These are phyloP conservation scores for Magallana ariakensis DNA, from an alignment of 1,140 invertebrate species.

Conservation along the genomic window DNA sequence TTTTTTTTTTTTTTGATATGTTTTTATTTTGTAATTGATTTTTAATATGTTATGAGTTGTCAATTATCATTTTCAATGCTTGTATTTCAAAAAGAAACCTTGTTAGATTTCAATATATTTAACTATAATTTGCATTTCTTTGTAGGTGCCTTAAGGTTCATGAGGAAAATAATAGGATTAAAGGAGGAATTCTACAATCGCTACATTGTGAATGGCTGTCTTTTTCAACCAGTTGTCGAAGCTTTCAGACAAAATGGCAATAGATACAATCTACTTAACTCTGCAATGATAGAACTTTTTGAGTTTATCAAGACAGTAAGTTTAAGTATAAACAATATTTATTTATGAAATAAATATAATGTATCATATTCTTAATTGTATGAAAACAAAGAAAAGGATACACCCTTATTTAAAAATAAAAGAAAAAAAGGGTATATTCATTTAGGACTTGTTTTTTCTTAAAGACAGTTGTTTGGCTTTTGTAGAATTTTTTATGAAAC, in stretches of 20 bases:
- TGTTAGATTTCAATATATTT: too few relatives aligned
- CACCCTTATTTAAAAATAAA: too few relatives aligned
- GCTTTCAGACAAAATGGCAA: constrained; percentile 97
- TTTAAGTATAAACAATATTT: neutral
- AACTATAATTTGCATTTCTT: constrained; percentile 40
- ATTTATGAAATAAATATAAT: too few relatives aligned
- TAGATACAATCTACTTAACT: constrained; percentile 98
- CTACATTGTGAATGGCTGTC: constrained; percentile 96
- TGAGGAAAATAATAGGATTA: constrained; percentile 97
- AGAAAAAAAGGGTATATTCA: too few relatives aligned
- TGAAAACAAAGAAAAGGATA: too few relatives aligned
- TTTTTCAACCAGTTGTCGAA: constrained; percentile 97
- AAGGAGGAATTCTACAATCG: constrained; percentile 99
- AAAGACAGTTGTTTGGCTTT: neutral
- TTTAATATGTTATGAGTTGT: too few relatives aligned
- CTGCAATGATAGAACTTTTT: constrained; percentile 99
- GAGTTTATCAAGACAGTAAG: constrained; percentile 90
- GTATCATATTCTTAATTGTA: too few relatives aligned
- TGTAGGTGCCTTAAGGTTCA: constrained; percentile 92
- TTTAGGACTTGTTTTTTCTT: too few relatives aligned
- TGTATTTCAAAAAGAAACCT: too few relatives aligned
- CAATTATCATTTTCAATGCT: too few relatives aligned
- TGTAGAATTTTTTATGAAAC: neutral
- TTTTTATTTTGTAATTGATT: too few relatives aligned
- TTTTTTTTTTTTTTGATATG: too few relatives aligned